Percentiles rank a stretch among this genome's conserved stretches.
Evolutionary conservation across 2,113 vertebrate genomes (phyloP).

Genomic region (Microcebus ravelobensis): DNA sequence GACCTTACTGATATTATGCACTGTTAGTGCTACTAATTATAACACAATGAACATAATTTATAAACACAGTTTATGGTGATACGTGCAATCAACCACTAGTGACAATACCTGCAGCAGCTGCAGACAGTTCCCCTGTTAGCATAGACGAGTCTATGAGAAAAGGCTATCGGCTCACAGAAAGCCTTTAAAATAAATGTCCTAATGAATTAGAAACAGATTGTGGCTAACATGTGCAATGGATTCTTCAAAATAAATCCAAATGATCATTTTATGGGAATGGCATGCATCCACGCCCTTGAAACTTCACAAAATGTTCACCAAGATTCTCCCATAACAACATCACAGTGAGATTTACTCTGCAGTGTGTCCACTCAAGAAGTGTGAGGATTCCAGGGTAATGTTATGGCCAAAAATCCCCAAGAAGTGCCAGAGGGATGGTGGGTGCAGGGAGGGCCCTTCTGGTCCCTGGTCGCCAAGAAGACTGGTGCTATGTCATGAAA

Average conservation of each 20-base stretch:
- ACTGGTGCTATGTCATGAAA: background rate
- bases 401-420: background rate
- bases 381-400: background rate
- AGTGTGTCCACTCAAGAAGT: background rate
- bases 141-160: conserved; percentile 49
- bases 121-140: background rate
- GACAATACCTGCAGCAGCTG: conserved; percentile 66
- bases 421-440: background rate
- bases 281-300: background rate
- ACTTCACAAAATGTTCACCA: background rate
- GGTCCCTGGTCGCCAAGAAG: background rate
- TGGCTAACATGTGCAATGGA: background rate
- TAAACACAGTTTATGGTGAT: conserved; percentile 63
- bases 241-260: conserved; percentile 34
- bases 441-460: accelerated
- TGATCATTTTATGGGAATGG: background rate
- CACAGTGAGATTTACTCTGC: accelerated
- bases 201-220: conserved; percentile 70
- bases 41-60: conserved; percentile 82
- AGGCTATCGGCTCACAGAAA: conserved; percentile 62
- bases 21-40: conserved; percentile 81
- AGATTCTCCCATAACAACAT: background rate
- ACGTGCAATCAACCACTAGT: conserved; percentile 57
- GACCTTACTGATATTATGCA: conserved; percentile 80
- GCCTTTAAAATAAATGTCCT: conserved; percentile 74